A percentile compares a stretch with the other conserved stretches of the same genome.
Evolutionary conservation across 2,888 invertebrate species (phyloP).

Genomic region (Ametastegia equiseti): DNA sequence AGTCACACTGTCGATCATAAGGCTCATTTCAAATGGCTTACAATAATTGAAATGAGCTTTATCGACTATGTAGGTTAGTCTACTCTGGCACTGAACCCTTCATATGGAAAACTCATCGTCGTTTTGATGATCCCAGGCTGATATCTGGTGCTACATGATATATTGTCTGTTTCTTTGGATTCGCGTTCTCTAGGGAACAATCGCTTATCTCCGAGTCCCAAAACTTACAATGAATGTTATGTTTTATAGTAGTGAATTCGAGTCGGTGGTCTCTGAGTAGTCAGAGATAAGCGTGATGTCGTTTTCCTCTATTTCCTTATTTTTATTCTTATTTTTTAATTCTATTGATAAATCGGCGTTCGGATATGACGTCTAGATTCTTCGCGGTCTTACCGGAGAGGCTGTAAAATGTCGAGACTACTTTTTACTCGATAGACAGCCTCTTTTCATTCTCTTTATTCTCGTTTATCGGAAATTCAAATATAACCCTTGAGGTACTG

Average conservation of each 20-base stretch:
- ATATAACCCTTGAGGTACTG: constrained; percentile 24
- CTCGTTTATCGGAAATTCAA: constrained; percentile 39
- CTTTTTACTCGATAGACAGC: background rate
- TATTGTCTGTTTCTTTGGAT: background rate
- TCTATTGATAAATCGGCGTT: background rate
- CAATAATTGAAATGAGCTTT: too few species aligned
- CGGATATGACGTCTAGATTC: background rate
- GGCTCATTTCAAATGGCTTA: too few species aligned
- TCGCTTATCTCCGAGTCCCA: background rate
- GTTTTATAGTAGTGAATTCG: background rate
- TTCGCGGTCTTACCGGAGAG: background rate
- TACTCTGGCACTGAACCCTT: too few species aligned
- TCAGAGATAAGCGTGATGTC: background rate
- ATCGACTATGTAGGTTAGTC: too few species aligned
- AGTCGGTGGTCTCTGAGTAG: background rate
- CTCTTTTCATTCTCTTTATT: constrained; percentile 30
- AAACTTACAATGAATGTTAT: background rate
- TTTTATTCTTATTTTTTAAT: background rate
- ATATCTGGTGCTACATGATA: too few species aligned
- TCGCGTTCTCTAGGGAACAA: background rate
- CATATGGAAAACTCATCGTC: too few species aligned
- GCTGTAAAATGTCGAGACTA: background rate
- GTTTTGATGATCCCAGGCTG: too few species aligned
- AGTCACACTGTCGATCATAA: too few species aligned
- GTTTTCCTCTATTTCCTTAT: too few species aligned